These are phyloP conservation scores for Pyrocephalus nanus DNA, from an alignment of 2,797 vertebrate species.

Conservation along the genomic window DNA sequence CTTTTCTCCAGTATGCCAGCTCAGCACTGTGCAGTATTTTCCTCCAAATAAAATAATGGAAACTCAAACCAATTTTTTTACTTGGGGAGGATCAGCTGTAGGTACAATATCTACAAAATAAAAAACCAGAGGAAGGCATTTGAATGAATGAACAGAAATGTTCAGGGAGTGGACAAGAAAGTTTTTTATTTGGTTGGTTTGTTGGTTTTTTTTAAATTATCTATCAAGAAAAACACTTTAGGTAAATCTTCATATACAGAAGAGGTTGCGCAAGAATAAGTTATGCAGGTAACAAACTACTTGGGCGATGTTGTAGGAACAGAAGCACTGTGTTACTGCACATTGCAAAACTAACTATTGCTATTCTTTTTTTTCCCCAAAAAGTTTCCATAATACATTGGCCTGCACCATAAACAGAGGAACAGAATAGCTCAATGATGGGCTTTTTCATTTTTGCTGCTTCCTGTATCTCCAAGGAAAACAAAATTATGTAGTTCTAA, in stretches of 20 bases:
- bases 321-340: background rate
- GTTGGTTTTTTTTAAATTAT: background rate
- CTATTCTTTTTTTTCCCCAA: background rate
- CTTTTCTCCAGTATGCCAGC: background rate
- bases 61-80: background rate
- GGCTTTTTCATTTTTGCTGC: background rate
- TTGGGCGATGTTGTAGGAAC: background rate
- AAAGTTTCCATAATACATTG: background rate
- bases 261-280: background rate
- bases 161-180: background rate
- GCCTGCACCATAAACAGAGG: background rate
- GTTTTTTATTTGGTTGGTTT: background rate
- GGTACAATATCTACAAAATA: background rate
- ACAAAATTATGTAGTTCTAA: background rate
- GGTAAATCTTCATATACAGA: background rate
- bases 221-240: background rate
- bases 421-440: background rate
- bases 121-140: background rate
- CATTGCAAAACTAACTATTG: background rate
- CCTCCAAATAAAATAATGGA: background rate
- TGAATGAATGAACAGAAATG: background rate
- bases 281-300: background rate
- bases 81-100: background rate
- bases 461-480: slow-evolving; percentile 15
- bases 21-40: background rate